Percentiles rank a stretch among this genome's conserved stretches.
Conservation (phyloP, 1,140 invertebrate genomes). For the Globodera rostochiensis region DNA sequence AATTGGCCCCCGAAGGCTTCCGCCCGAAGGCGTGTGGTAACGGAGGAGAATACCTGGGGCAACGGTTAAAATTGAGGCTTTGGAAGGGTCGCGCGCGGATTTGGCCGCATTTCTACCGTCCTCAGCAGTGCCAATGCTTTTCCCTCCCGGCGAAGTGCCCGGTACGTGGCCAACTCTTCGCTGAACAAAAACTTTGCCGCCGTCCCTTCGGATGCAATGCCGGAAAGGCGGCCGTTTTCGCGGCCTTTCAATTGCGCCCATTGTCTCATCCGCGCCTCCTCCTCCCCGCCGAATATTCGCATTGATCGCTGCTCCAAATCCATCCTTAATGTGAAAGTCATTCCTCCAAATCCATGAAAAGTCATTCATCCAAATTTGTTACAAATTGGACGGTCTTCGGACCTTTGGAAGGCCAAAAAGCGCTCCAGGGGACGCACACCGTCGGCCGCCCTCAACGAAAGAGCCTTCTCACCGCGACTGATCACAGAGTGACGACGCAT, state of each 20-base stretch:
- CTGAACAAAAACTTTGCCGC: conserved; percentile 47
- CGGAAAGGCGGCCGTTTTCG: neutral
- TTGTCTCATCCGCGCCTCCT: conserved; percentile 27
- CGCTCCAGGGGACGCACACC: conserved; percentile 41
- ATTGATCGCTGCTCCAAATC: conserved; percentile 44
- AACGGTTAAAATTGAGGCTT: neutral
- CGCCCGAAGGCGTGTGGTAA: conserved; percentile 33
- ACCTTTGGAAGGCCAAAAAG: conserved; percentile 47
- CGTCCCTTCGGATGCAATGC: conserved; percentile 7
- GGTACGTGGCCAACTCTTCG: conserved; percentile 49
- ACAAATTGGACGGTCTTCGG: neutral
- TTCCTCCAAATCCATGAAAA: neutral
- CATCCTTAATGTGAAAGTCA: conserved; percentile 39
- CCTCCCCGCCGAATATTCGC: conserved; percentile 36
- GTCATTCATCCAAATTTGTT: neutral
- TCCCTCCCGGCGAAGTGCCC: conserved; percentile 40
- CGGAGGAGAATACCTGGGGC: conserved; percentile 26
- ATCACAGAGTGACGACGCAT: neutral
- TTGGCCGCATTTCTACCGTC: conserved; percentile 26
- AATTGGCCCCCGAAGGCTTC: conserved; percentile 38
- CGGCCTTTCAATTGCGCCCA: conserved; percentile 45
- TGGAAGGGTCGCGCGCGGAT: neutral
- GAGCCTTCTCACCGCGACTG: neutral
- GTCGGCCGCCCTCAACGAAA: conserved; percentile 21
- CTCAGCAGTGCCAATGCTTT: conserved; percentile 43